phyloP scores from a whole-genome alignment of 2,797 vertebrate genomes.

The Nyctibius grandis region DNA sequence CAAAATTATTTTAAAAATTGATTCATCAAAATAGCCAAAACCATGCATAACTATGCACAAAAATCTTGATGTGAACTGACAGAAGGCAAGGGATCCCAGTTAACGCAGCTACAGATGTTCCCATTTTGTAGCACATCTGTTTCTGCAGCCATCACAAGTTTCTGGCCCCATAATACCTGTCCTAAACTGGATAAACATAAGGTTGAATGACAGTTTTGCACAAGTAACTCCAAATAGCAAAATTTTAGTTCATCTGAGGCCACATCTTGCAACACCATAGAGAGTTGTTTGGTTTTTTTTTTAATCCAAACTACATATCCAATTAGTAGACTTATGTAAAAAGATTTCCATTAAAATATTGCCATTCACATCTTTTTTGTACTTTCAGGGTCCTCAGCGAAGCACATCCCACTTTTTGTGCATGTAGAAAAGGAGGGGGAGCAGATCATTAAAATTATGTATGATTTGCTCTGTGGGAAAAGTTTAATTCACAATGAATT shows the following conservation, averaged over 20 bases:
- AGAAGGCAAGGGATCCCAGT: not conserved
- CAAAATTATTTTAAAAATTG: not conserved
- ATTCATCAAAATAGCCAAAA: accelerated
- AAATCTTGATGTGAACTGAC: not conserved
- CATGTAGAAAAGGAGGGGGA: not conserved
- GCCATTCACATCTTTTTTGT: not conserved
- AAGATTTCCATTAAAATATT: not conserved
- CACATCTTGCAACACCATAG: accelerated
- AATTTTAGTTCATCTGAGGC: not conserved
- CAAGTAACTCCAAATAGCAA: not conserved
- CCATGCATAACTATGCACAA: accelerated
- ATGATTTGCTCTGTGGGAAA: not conserved
- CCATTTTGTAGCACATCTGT: not conserved
- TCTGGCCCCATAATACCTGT: not conserved
- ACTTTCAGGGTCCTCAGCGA: not conserved
- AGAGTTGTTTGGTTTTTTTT: not conserved
- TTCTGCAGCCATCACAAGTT: not conserved
- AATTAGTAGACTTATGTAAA: not conserved
- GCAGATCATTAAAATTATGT: not conserved
- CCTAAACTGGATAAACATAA: not conserved
- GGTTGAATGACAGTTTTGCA: not conserved
- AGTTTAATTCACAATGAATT: not conserved
- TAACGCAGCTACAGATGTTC: not conserved
- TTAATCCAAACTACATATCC: accelerated
- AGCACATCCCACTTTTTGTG: not conserved